Conservation (phyloP, 2,888 invertebrate genomes). For the Syrphus vitripennis region DNA sequence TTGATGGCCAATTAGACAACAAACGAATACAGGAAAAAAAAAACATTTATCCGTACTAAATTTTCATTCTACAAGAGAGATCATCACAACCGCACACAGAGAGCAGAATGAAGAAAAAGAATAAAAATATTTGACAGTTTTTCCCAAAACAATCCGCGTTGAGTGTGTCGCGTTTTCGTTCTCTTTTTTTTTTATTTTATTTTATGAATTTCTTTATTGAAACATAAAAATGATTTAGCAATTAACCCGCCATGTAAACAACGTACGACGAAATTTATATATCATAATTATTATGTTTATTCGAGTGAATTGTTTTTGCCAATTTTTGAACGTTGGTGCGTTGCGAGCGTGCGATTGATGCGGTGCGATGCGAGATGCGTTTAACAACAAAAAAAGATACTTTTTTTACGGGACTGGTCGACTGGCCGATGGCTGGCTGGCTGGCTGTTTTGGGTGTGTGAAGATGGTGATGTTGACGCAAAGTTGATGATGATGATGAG, state of each 20-base stretch:
- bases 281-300: constrained; percentile 25
- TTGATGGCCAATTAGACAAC: constrained; percentile 26
- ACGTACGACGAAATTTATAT: constrained; percentile 19
- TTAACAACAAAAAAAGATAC: constrained; percentile 5
- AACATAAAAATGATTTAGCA: constrained; percentile 42
- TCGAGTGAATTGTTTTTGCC: constrained; percentile 40
- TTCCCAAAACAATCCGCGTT: constrained; percentile 16
- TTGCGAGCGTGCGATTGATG: constrained; percentile 24
- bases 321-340: constrained; percentile 31
- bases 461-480: neutral
- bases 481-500: neutral
- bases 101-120: constrained; percentile 53
- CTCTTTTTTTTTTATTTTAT: neutral
- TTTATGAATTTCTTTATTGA: constrained; percentile 22
- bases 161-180: constrained; percentile 35
- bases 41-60: constrained; percentile 32
- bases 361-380: constrained; percentile 1
- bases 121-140: constrained; percentile 59
- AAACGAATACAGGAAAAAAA: constrained; percentile 6
- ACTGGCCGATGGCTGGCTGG: neutral
- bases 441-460: constrained; percentile 29
- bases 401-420: too few relatives aligned
- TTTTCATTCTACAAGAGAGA: constrained; percentile 39
- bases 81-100: constrained; percentile 53
- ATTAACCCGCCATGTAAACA: constrained; percentile 62